Base-by-base conservation (phyloP, 2,797 vertebrate species). In the Tangara arthus region DNA sequence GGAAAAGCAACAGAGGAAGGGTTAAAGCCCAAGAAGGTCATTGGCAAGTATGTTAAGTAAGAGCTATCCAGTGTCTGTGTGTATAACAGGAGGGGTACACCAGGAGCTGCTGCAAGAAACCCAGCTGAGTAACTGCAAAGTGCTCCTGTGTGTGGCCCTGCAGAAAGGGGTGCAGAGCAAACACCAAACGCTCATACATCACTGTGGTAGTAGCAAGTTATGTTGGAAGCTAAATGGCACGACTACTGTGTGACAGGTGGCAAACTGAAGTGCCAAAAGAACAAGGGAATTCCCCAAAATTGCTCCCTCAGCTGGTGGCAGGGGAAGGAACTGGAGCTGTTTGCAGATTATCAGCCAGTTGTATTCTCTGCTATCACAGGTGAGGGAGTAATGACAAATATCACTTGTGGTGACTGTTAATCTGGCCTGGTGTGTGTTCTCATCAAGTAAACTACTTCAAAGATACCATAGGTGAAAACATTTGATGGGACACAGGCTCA, bases 101-200 rank as follows among this genome's bases (percentile, higher is more conserved):
- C 5, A 79, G n/a, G 55, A 82, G 30, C 26, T 69, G 47, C 20
- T 60, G 42, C 79, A 53, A 35, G 55, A 89, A 68, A 9, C 69
- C 24, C 27, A 72, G 0, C 47, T 16, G 46, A 73, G 9, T 11
- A 76, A 32, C 8, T 57, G 23, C 4, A 2, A 46, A 63, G 47
- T 15, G 12, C 24, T 21, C 0, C 0, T 17, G 8, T 52, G 12
- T 34, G 27, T 39, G 82, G 23, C 50, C 42, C 34, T 68, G 52
- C 42, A 49, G 77, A 34, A 49, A 57, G 0, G 6, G 24, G 35
- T 12, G 52, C 30, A 49, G 28, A 57, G 39, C 42, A 68, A 76
- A 55, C 11, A 47, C 20, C 24, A 42, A 5, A 1, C 46, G 9
- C 8, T 56, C 50, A 7, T 1, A 12, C 9, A 24, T 61, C n/a